These are phyloP conservation scores for Nibea coibor DNA, from an alignment of 2,113 vertebrate species.

Conservation along the genomic window DNA sequence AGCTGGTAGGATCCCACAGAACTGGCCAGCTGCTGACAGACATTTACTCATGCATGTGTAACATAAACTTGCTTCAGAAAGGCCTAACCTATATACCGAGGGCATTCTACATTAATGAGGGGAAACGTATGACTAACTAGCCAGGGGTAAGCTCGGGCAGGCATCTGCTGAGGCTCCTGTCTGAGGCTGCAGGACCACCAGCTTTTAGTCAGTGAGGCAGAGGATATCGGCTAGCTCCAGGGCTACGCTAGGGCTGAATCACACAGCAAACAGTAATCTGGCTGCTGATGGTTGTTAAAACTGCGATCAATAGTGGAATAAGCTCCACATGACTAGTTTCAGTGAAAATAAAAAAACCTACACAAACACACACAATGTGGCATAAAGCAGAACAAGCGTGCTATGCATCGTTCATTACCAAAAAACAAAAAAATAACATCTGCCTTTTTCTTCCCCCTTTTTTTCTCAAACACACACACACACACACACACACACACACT, in stretches of 20 bases:
- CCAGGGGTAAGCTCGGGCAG: constrained; percentile 39
- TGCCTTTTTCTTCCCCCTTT: background rate
- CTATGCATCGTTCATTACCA: background rate
- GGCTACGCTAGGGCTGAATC: constrained; percentile 19
- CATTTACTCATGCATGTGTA: constrained; percentile 34
- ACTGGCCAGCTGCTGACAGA: constrained; percentile 35
- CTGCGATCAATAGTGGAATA: constrained; percentile 1
- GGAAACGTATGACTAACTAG: constrained; percentile 62
- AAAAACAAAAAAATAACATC: background rate
- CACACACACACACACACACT: background rate
- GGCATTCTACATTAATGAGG: constrained; percentile 62
- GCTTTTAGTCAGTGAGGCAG: constrained; percentile 40
- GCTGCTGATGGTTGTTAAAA: constrained; percentile 18
- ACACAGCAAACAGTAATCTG: constrained; percentile 15
- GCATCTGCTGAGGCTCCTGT: constrained; percentile 65
- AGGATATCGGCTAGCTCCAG: constrained; percentile 34
- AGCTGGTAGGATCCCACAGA: constrained; percentile 29
- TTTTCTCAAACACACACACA: constrained; percentile 33
- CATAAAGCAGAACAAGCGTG: background rate
- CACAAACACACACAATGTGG: background rate
- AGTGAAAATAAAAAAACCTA: background rate
- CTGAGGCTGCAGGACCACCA: constrained; percentile 51
- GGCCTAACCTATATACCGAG: constrained; percentile 41
- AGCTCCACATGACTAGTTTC: background rate
- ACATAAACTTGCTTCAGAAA: constrained; percentile 38